Evolutionary conservation across 2,797 vertebrate genomes (phyloP).

Genomic region (Aplochiton taeniatus): DNA sequence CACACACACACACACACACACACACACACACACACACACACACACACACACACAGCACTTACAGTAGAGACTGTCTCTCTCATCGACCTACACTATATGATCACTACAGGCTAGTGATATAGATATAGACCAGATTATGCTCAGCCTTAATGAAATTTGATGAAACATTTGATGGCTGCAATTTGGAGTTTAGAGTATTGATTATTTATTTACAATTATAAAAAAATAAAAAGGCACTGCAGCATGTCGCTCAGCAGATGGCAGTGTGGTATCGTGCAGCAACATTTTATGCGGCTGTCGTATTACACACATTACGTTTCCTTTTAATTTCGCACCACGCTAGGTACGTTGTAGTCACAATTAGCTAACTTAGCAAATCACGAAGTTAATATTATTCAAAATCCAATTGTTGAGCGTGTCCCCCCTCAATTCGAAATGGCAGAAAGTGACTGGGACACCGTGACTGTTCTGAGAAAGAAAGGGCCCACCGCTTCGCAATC

Average conservation of each 20-base stretch:
- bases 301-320: too few relatives aligned
- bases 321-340: too few relatives aligned
- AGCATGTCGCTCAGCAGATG: too few relatives aligned
- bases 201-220: too few relatives aligned
- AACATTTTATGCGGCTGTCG: too few relatives aligned
- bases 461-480: slow-evolving; percentile 94
- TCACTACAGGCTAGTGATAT: not conserved
- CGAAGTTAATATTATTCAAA: too few relatives aligned
- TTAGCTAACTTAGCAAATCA: too few relatives aligned
- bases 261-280: too few relatives aligned
- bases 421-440: slow-evolving; percentile 75
- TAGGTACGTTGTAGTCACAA: too few relatives aligned
- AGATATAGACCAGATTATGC: not conserved
- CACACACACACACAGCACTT: not conserved
- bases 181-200: too few relatives aligned
- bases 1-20: slow-evolving; percentile 17
- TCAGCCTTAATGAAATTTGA: not conserved
- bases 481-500: slow-evolving; percentile 91
- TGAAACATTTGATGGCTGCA: not conserved
- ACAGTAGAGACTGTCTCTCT: slow-evolving; percentile 11
- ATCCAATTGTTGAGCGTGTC: too few relatives aligned
- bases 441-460: slow-evolving; percentile 94
- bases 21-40: slow-evolving; percentile 1
- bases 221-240: too few relatives aligned
- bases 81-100: not conserved